Percentiles rank a stretch among this genome's conserved stretches.
These are phyloP conservation scores for Siphonodentalium dalli DNA, from an alignment of 2,888 invertebrate genomes.

Conservation along the genomic window DNA sequence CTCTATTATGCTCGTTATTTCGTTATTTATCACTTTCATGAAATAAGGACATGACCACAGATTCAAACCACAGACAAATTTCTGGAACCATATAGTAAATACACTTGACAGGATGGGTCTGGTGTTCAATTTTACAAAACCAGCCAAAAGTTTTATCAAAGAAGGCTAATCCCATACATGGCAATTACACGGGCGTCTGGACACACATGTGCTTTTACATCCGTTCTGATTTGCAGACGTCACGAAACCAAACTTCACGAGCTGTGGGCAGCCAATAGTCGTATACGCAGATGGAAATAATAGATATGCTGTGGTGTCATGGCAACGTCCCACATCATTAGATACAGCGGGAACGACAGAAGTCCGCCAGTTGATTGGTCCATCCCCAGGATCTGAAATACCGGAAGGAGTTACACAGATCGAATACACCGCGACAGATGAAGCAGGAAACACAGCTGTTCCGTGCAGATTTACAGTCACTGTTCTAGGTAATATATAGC, in stretches of 20 bases:
- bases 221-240: constrained; percentile 1
- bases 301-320: background rate
- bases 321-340: constrained; percentile 10
- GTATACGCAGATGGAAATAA: constrained; percentile 1
- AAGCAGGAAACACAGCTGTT: constrained; percentile 2
- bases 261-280: constrained; percentile 1
- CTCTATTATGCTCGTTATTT: too few relatives aligned
- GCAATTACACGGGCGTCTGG: too few relatives aligned
- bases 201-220: too few relatives aligned
- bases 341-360: constrained; percentile 12
- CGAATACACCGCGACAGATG: constrained; percentile 10
- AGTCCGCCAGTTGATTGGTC: constrained; percentile 3
- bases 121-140: too few relatives aligned
- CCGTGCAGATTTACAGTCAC: constrained; percentile 1
- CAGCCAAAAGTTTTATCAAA: too few relatives aligned
- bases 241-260: background rate
- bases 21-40: too few relatives aligned
- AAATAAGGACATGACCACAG: too few relatives aligned
- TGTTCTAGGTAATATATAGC: constrained; percentile 6
- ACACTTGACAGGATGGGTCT: too few relatives aligned
- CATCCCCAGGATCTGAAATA: background rate
- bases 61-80: too few relatives aligned
- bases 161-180: too few relatives aligned
- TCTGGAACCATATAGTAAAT: too few relatives aligned
- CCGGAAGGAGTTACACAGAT: background rate